Base-by-base conservation (phyloP, 2,888 invertebrate species). In the Mimachlamys varia region DNA sequence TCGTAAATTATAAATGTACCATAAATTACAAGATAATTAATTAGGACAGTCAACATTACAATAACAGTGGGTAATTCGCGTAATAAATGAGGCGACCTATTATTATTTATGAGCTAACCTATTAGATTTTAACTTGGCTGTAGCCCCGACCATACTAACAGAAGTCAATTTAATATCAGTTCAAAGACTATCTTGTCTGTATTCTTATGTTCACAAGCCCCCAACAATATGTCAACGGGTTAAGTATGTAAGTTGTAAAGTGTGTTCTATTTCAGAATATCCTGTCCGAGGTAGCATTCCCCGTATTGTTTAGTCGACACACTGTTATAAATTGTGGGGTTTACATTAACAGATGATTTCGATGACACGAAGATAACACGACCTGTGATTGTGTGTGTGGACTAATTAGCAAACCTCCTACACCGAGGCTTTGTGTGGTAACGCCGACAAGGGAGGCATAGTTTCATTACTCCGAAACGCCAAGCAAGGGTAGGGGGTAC, bases 1-100 rank as follows among this genome's bases (percentile, higher is more conserved):
- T 15, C 76, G 33, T 76, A 76, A 76, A 76, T 76, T 76, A 76
- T 76, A 76, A 33, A 62, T 62, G 44, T 62, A 62, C n/a, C 62
- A n/a, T 62, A 62, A 76, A 76, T 76, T 76, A n/a, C 33, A 76
- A 33, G 76, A 76, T 76, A 76, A 76, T 76, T 76, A 76, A 76
- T 76, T 76, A 76, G 76, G 12, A 76, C 0, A 76, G 76, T 76
- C 76, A 76, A 33, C 12, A 33, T 10, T 33, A 76, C 76, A 76
- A 76, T 76, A 33, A 3, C 7, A 7, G 27, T 33, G 33, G 12
- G 3, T 76, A 76, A 76, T 76, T 10, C 17, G 33, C 76, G 76
- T 76, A 27, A 33, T 76, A 76, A 76, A 76, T 76, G 76, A 76
- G 76, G 27, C 33, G 76, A 76, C 76, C 27, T 76, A 2, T 76